A percentile compares a stretch with the other conserved stretches of the same genome.
Conservation (phyloP, 2,797 vertebrate genomes). For the Falco peregrinus region DNA sequence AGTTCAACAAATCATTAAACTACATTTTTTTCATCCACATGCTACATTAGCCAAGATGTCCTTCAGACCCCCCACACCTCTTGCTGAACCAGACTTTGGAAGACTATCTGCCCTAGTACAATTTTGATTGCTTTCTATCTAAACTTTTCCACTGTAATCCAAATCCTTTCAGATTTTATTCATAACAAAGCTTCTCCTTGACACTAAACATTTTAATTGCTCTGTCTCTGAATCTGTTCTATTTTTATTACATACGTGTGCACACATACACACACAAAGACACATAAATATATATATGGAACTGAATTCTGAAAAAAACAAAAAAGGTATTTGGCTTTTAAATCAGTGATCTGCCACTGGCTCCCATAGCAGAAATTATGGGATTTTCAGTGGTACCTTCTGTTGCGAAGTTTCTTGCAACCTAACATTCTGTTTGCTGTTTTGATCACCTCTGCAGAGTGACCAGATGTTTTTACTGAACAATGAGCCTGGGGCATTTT, state of each 20-base stretch:
- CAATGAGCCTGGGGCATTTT: neutral
- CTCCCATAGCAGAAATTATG: neutral
- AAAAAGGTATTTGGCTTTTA: neutral
- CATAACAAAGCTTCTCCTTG: neutral
- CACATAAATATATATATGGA: neutral
- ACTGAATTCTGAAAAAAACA: neutral
- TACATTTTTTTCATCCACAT: neutral
- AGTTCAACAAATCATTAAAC: constrained; percentile 4
- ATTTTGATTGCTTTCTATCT: neutral
- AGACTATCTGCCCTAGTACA: neutral
- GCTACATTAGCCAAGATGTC: neutral
- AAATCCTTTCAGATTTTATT: neutral
- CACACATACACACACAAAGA: neutral
- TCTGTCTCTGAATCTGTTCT: neutral
- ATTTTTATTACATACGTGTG: neutral
- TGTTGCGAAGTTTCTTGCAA: neutral
- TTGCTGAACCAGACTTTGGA: neutral
- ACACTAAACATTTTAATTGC: neutral
- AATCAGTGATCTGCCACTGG: neutral
- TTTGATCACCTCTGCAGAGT: neutral
- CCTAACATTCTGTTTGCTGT: neutral
- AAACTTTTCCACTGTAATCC: neutral
- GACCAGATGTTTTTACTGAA: constrained; percentile 2
- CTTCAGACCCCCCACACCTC: neutral
- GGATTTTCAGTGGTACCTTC: neutral